Percentiles rank a stretch among this genome's conserved stretches.
Evolutionary conservation across 2,113 vertebrate genomes (phyloP).

Genomic region (Cepphus grylle): DNA sequence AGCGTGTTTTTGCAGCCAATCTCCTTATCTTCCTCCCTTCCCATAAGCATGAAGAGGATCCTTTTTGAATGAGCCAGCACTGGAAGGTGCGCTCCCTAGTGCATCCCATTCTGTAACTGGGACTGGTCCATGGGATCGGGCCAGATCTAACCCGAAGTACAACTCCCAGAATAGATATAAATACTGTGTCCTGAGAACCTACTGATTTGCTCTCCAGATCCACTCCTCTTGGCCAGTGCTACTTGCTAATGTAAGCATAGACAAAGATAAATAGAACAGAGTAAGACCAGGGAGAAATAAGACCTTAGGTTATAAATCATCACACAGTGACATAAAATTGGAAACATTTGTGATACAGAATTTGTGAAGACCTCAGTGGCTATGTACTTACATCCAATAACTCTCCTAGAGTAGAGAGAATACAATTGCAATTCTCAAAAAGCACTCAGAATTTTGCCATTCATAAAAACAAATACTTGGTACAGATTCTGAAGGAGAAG

Average conservation of each 20-base stretch:
- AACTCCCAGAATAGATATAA: neutral
- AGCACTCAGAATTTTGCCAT: neutral
- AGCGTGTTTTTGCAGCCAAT: neutral
- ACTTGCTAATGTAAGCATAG: neutral
- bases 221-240: neutral
- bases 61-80: neutral
- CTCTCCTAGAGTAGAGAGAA: neutral
- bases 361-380: neutral
- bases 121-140: accelerated
- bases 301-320: neutral
- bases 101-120: neutral
- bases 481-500: neutral
- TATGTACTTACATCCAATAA: neutral
- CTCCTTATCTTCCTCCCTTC: neutral
- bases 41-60: accelerated
- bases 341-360: neutral
- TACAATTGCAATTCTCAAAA: neutral
- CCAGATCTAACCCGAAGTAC: neutral
- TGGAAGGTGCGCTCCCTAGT: neutral
- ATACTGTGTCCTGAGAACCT: neutral
- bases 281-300: neutral
- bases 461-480: accelerated
- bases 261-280: neutral
- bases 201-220: neutral
- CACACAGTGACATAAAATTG: neutral